Evolutionary conservation across 2,113 vertebrate genomes (phyloP).

Genomic region (Barbus barbus): DNA sequence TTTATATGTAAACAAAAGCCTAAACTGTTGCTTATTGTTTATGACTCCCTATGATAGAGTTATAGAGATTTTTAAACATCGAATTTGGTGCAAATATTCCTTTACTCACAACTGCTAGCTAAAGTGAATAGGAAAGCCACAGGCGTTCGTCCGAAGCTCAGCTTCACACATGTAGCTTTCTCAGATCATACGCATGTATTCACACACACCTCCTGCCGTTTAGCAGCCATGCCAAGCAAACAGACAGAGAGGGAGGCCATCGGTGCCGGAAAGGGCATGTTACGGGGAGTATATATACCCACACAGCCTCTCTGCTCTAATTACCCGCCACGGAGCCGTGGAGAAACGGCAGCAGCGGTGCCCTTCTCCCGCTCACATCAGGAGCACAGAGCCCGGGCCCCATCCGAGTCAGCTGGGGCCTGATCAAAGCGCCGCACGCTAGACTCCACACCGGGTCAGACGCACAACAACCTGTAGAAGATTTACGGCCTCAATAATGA

Average conservation of each 20-base stretch:
- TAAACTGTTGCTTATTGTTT: background rate
- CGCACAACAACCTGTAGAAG: conserved; percentile 83
- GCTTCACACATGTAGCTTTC: background rate
- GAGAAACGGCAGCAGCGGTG: conserved; percentile 42
- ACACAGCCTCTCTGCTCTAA: conserved; percentile 25
- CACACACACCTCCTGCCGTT: conserved; percentile 13
- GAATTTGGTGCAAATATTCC: background rate
- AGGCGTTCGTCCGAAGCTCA: background rate
- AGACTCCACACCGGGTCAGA: conserved; percentile 78
- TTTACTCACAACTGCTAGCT: background rate
- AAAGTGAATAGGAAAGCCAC: background rate
- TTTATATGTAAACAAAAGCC: background rate
- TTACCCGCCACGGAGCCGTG: conserved; percentile 25
- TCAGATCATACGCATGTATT: conserved; percentile 4
- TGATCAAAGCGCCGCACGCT: conserved; percentile 82
- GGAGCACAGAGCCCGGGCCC: conserved; percentile 55
- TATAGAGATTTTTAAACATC: background rate
- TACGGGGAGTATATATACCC: conserved; percentile 6
- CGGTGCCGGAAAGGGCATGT: conserved; percentile 36
- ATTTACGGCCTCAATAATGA: conserved; percentile 85
- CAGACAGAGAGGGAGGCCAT: conserved; percentile 17
- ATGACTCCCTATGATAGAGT: background rate
- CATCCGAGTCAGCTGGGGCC: conserved; percentile 63
- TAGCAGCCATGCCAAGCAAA: conserved; percentile 28
- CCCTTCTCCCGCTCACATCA: conserved; percentile 66